These are phyloP conservation scores for Enteromius fasciolatus DNA, from an alignment of 2,797 vertebrate genomes.

Conservation along the genomic window DNA sequence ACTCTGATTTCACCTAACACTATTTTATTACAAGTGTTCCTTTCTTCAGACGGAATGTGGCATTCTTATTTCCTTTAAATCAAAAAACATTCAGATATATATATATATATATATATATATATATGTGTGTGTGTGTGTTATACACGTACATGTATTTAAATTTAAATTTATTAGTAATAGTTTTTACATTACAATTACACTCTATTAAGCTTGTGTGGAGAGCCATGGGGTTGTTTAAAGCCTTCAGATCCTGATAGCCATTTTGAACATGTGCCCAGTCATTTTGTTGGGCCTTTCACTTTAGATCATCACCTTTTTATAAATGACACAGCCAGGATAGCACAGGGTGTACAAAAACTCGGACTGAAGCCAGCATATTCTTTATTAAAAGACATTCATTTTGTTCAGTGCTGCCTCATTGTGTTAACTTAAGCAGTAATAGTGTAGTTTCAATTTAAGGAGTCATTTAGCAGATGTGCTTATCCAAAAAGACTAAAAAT, in stretches of 20 bases:
- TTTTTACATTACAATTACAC: not conserved
- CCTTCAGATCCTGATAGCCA: not conserved
- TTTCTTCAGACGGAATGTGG: too few species aligned
- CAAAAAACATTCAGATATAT: too few species aligned
- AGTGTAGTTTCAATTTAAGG: not conserved
- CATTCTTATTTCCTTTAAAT: not conserved
- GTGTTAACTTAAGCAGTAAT: conserved; percentile 14
- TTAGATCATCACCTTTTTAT: conserved; percentile 18
- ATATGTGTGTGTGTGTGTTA: too few species aligned
- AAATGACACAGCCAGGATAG: not conserved
- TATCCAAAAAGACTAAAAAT: conserved; percentile 10
- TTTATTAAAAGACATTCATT: conserved; percentile 17
- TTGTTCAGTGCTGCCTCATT: conserved; percentile 6
- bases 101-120: too few species aligned
- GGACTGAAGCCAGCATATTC: not conserved
- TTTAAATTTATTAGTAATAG: not conserved
- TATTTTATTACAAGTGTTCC: conserved; percentile 13
- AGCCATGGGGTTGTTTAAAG: not conserved
- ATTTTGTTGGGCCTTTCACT: not conserved
- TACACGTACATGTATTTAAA: too few species aligned
- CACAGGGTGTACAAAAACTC: not conserved
- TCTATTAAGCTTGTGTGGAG: not conserved
- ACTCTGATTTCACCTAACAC: not conserved
- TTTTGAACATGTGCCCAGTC: conserved; percentile 2
- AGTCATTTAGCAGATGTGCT: conserved; percentile 2